Conservation (phyloP, 2,113 vertebrate genomes). For the Upupa epops region DNA sequence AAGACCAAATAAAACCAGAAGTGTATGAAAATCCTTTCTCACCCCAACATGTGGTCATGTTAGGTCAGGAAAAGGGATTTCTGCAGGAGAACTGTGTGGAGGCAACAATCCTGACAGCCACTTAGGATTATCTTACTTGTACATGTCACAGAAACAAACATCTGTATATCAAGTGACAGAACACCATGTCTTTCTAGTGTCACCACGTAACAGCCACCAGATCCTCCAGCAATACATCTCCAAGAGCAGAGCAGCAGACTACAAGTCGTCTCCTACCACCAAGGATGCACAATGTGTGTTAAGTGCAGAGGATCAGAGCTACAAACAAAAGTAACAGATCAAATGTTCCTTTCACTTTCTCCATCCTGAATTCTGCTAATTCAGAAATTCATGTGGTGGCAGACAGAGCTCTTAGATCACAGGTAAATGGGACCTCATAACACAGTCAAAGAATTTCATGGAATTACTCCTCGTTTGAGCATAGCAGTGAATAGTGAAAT, state of each 20-base stretch:
- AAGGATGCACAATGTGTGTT: not conserved
- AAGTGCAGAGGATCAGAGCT: not conserved
- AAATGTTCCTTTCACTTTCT: not conserved
- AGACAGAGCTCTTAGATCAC: not conserved
- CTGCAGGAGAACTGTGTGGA: not conserved
- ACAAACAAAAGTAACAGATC: not conserved
- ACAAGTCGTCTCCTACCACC: not conserved
- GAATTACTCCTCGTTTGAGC: not conserved
- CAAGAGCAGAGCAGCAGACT: not conserved
- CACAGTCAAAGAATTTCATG: not conserved
- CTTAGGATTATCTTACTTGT: not conserved
- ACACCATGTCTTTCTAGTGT: not conserved
- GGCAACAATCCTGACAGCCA: not conserved
- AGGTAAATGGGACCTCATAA: not conserved
- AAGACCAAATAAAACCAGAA: not conserved
- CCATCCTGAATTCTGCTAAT: not conserved
- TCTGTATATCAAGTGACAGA: not conserved
- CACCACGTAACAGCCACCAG: not conserved
- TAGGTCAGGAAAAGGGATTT: not conserved
- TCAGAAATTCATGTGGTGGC: not conserved
- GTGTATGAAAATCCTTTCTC: not conserved
- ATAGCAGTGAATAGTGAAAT: not conserved
- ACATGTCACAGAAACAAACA: not conserved
- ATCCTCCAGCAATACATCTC: not conserved
- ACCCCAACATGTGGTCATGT: not conserved